Percentiles rank a stretch among this genome's conserved stretches.
These are phyloP conservation scores for Solen grandis DNA, from an alignment of 1,140 invertebrate genomes.

Conservation along the genomic window DNA sequence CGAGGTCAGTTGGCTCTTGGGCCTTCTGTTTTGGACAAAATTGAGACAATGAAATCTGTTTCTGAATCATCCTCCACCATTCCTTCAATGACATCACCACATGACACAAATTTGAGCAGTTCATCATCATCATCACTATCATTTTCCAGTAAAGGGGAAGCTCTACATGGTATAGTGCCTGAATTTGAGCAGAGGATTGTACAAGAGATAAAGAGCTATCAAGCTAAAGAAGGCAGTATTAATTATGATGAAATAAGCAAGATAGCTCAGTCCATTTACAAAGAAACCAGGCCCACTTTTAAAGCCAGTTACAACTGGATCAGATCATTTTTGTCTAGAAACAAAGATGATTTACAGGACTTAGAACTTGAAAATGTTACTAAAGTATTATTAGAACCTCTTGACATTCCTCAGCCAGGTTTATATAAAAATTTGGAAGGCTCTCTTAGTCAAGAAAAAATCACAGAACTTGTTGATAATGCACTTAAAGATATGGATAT, in stretches of 20 bases:
- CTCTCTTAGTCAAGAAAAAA: conserved; percentile 23
- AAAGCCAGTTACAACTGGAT: conserved; percentile 49
- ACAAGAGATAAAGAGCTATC: conserved; percentile 28
- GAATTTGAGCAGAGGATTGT: conserved; percentile 41
- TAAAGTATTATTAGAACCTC: conserved; percentile 44
- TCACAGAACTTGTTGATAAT: conserved; percentile 46
- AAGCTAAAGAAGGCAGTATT: conserved; percentile 36
- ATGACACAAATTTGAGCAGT: not conserved
- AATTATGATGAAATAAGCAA: conserved; percentile 52
- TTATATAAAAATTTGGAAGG: not conserved
- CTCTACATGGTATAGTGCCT: conserved; percentile 43
- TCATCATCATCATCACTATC: not conserved
- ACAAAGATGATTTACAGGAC: conserved; percentile 23
- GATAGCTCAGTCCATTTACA: conserved; percentile 45
- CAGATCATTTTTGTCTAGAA: conserved; percentile 32
- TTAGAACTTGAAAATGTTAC: conserved; percentile 50
- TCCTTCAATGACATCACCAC: not conserved
- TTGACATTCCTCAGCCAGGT: not conserved
- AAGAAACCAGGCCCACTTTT: conserved; percentile 46
- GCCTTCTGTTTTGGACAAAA: not conserved
- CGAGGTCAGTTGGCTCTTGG: conserved; percentile 31
- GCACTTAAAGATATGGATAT: conserved; percentile 30
- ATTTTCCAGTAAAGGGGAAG: not conserved
- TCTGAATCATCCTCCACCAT: not conserved
- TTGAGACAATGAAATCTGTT: not conserved